These are phyloP conservation scores for Cyprinodon tularosa DNA, from an alignment of 2,113 vertebrate genomes.

Conservation along the genomic window DNA sequence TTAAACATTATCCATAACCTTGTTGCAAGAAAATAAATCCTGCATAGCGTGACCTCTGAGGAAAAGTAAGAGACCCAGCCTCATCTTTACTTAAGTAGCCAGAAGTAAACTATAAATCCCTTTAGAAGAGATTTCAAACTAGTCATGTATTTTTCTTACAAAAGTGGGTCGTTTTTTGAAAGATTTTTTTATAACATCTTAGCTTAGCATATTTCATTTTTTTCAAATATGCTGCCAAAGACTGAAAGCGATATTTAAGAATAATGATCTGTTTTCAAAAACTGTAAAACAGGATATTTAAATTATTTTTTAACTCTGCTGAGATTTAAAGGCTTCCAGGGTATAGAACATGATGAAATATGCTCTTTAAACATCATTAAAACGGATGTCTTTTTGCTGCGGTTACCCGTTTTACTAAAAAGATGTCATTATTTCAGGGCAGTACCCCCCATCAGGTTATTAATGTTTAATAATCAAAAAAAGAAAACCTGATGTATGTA, in stretches of 20 bases:
- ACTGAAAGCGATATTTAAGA: no score
- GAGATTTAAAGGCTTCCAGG: not conserved
- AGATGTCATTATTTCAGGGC: not conserved
- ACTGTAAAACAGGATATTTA: not conserved
- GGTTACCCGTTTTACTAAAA: not conserved
- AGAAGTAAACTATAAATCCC: not conserved
- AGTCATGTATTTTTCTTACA: no score
- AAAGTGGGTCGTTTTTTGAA: no score
- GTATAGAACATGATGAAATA: not conserved
- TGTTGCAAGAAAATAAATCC: no score
- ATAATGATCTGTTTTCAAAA: not conserved
- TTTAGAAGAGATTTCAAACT: no score
- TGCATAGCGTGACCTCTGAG: no score
- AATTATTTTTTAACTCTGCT: not conserved
- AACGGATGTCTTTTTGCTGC: not conserved
- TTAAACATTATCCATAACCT: no score
- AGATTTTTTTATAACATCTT: no score
- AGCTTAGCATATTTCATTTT: no score
- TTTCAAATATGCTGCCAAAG: no score
- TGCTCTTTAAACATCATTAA: not conserved
- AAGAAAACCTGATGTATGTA: not conserved
- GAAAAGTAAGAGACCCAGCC: no score
- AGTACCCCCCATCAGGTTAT: not conserved
- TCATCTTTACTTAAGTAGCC: not conserved
- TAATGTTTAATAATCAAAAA: not conserved